Evolutionary conservation across 2,888 invertebrate genomes (phyloP).

Genomic region (Protonemura montana): DNA sequence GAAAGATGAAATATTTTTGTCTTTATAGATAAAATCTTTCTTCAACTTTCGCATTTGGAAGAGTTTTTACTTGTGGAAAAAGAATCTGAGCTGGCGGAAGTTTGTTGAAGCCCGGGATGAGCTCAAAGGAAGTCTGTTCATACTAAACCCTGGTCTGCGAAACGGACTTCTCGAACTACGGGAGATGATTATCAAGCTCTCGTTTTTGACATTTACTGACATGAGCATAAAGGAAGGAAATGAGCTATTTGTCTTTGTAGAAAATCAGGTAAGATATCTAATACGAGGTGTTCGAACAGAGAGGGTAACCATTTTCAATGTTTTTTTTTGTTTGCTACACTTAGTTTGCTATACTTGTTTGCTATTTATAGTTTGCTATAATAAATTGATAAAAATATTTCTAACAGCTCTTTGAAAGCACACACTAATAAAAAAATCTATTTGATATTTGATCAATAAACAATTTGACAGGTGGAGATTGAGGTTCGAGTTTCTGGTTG

Average conservation of each 20-base stretch:
- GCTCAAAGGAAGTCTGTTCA: conserved; percentile 75
- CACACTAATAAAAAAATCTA: no score
- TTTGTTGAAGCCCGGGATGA: conserved; percentile 66
- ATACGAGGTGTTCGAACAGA: not conserved
- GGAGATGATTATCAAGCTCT: conserved; percentile 71
- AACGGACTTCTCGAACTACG: conserved; percentile 76
- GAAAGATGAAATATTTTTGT: not conserved
- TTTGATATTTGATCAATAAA: no score
- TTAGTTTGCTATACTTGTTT: not conserved
- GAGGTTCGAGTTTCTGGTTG: no score
- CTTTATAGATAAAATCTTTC: conserved; percentile 72
- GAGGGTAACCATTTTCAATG: no score
- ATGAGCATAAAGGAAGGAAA: conserved; percentile 61
- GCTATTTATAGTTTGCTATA: no score
- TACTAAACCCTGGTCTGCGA: conserved; percentile 75
- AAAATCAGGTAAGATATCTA: conserved; percentile 66
- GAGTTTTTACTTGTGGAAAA: conserved; percentile 82
- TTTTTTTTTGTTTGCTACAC: no score
- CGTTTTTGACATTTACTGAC: conserved; percentile 70
- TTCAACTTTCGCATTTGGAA: conserved; percentile 77
- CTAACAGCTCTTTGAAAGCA: no score
- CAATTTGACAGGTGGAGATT: no score
- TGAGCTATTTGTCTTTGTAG: conserved; percentile 73
- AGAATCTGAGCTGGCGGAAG: conserved; percentile 75
- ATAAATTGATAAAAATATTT: no score